phyloP scores from a whole-genome alignment of 2,113 vertebrate genomes.

The Prolemur simus region DNA sequence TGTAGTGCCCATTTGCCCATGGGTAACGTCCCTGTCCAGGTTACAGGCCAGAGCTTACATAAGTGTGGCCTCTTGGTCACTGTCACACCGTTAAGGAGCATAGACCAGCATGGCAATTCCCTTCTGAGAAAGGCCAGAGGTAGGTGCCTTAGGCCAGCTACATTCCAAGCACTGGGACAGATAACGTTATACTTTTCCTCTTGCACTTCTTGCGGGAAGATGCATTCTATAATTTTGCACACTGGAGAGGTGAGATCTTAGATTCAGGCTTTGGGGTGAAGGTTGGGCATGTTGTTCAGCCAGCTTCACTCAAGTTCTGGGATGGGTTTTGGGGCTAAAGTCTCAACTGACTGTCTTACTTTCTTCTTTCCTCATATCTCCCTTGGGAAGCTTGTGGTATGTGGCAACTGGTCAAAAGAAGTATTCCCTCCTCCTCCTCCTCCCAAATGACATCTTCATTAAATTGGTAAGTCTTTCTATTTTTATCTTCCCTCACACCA shows the following conservation, averaged over 20 bases:
- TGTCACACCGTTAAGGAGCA: background rate
- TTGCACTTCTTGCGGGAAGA: background rate
- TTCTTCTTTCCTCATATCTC: background rate
- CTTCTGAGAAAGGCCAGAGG: background rate
- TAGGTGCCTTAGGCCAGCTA: no score
- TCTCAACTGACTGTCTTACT: background rate
- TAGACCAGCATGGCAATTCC: no score
- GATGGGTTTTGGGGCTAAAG: background rate
- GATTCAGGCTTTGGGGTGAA: background rate
- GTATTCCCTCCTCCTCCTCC: background rate
- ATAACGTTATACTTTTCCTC: background rate
- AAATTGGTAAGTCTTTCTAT: background rate
- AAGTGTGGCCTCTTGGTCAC: background rate
- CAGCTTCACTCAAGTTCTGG: background rate
- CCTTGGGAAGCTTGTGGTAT: background rate
- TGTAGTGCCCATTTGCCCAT: background rate
- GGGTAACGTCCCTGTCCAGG: background rate
- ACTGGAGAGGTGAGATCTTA: background rate
- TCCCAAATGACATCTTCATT: background rate
- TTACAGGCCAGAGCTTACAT: background rate
- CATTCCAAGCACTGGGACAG: background rate
- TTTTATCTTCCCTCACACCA: background rate
- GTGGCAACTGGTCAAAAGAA: background rate
- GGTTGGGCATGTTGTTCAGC: background rate
- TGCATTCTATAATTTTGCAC: background rate